phyloP scores from a whole-genome alignment of 2,113 vertebrate species.

The Gila orcuttii region DNA sequence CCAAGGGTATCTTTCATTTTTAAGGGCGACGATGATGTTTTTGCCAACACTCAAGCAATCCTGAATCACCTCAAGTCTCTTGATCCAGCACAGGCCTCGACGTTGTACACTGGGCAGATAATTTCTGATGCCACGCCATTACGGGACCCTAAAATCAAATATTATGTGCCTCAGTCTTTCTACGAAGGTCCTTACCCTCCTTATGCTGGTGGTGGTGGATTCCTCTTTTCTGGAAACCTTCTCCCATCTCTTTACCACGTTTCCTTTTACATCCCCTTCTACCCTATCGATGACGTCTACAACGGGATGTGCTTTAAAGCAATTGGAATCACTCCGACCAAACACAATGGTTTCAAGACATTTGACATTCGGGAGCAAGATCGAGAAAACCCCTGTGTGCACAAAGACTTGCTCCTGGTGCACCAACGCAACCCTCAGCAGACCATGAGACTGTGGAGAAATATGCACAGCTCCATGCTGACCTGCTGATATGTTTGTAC shows the following conservation, averaged over 20 bases:
- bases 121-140: conserved; percentile 72
- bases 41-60: conserved; percentile 77
- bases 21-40: conserved; percentile 85
- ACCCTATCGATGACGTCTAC: conserved; percentile 85
- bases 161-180: conserved; percentile 78
- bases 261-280: conserved; percentile 70
- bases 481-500: conserved; percentile 62
- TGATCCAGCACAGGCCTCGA: conserved; percentile 48
- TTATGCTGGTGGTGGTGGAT: conserved; percentile 80
- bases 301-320: conserved; percentile 76
- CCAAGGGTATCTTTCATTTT: conserved; percentile 71
- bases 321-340: conserved; percentile 66
- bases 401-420: conserved; percentile 77
- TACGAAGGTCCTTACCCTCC: conserved; percentile 70
- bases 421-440: conserved; percentile 78
- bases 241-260: conserved; percentile 50
- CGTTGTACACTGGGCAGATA: conserved; percentile 78
- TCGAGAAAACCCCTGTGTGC: conserved; percentile 77
- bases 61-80: conserved; percentile 71
- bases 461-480: conserved; percentile 68
- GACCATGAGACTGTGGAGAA: conserved; percentile 77
- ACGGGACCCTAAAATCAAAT: conserved; percentile 75
- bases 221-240: conserved; percentile 71
- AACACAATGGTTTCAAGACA: conserved; percentile 73
- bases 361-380: conserved; percentile 64